Evolutionary conservation across 2,113 vertebrate genomes (phyloP), one percentile per base, ranked within the genome.

Genomic region (Neotoma lepida): DNA sequence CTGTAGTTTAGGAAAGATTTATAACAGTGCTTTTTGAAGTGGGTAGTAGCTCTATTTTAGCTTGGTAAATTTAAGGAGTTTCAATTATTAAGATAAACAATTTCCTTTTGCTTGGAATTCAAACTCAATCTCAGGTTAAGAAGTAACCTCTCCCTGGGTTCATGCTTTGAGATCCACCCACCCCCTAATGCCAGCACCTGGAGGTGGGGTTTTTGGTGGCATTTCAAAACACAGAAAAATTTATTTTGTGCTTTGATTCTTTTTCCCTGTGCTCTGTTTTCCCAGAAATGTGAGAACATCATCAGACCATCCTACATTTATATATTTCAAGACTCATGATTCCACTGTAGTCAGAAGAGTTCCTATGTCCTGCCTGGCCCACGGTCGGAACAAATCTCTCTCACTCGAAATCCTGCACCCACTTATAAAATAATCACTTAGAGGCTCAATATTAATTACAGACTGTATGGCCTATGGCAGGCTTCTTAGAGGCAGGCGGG

Each of bases 211-310:
- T 89, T 74, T 91, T 88, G 56, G 41, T 85, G 44, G 28, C 20
- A 90, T 77, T 93, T 95, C 61, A 92, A 92, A 51, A 93, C 85
- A 89, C 85, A 82, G 90, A 80, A 90, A 35, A 49, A 9, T 51
- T 73, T 93, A 86, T 89, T 96, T 94, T 95, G 28, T 95, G 81
- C 28, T 13, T 85, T 46, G n/a, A 26, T 26, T 88, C 89, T 97
- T 94, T 71, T 64, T 4, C 12, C 2, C 28, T 17, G 46, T 49
- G 13, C 87, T 78, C 26, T 95, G 71, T 66, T n/a, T 94, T 84
- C 58, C 44, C 46, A 88, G 88, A 84, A 80, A 89, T 58, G 1
- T 87, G 94, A 96, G 64, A 66, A 92, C 26, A 12, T 51, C 80
- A 73, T 71, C 84, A 28, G 14, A 81, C 6, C 82, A 0, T 44